Conservation (phyloP, 2,888 invertebrate species). For the Trissolcus brochymenae region DNA sequence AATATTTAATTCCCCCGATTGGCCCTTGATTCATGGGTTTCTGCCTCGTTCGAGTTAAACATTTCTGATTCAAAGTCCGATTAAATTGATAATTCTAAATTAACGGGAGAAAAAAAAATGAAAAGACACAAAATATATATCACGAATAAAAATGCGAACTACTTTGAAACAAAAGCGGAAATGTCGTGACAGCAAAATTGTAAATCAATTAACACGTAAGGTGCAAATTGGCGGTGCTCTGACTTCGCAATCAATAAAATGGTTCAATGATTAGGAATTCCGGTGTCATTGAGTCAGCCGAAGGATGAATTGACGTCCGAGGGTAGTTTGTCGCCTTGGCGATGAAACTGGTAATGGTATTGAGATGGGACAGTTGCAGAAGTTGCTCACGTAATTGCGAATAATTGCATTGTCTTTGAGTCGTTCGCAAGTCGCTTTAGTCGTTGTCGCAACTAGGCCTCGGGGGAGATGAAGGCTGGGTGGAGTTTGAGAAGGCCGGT, state of each 20-base stretch:
- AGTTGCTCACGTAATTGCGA: constrained; percentile 75
- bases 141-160: no score
- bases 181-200: neutral
- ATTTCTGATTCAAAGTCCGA: neutral
- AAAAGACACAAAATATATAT: no score
- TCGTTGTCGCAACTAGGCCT: constrained; percentile 42
- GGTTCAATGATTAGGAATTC: constrained; percentile 30
- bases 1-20: constrained; percentile 47
- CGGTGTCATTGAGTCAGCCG: constrained; percentile 28
- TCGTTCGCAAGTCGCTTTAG: constrained; percentile 67
- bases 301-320: constrained; percentile 33
- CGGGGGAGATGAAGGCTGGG: constrained; percentile 5
- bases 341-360: constrained; percentile 67
- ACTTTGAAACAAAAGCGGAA: no score
- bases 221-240: neutral
- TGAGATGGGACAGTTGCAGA: constrained; percentile 74
- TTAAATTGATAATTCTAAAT: neutral
- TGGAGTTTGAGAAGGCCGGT: neutral
- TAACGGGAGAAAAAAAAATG: neutral
- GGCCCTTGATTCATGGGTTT: constrained; percentile 30
- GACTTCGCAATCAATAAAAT: constrained; percentile 22
- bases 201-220: constrained; percentile 1
- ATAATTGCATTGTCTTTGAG: constrained; percentile 77
- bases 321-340: constrained; percentile 41
- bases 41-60: constrained; percentile 33